Conservation (phyloP, 2,113 vertebrate genomes). For the Nannospalax galili region DNA sequence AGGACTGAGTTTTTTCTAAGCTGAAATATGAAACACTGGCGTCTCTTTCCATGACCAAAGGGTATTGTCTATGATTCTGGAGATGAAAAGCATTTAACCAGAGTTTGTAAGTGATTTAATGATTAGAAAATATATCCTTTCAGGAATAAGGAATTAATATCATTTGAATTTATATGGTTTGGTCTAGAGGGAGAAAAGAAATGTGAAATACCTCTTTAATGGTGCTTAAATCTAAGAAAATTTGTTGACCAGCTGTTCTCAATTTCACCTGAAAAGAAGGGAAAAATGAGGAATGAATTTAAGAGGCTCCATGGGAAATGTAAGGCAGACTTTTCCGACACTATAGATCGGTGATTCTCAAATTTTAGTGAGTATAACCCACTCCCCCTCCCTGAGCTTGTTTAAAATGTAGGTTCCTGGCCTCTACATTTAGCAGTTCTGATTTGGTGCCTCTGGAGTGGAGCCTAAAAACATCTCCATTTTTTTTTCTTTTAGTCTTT, state of each 20-base stretch:
- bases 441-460: background rate
- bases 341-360: constrained; percentile 14
- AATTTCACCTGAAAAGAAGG: constrained; percentile 44
- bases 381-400: background rate
- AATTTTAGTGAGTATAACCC: background rate
- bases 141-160: constrained; percentile 39
- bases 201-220: constrained; percentile 33
- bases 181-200: background rate
- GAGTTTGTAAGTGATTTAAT: constrained; percentile 55
- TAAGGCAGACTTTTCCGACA: constrained; percentile 14
- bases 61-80: background rate
- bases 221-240: constrained; percentile 31
- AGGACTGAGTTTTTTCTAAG: background rate
- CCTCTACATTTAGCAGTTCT: background rate
- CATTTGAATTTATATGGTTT: constrained; percentile 50
- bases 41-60: background rate
- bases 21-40: background rate
- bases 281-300: constrained; percentile 46
- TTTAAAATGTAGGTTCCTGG: constrained; percentile 29
- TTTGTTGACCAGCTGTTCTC: constrained; percentile 61
- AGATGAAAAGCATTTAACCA: constrained; percentile 36
- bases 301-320: constrained; percentile 20
- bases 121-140: constrained; percentile 52
- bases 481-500: too few relatives aligned
- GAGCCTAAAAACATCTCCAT: background rate